Conservation (phyloP, 2,113 vertebrate genomes). For the Sander vitreus region DNA sequence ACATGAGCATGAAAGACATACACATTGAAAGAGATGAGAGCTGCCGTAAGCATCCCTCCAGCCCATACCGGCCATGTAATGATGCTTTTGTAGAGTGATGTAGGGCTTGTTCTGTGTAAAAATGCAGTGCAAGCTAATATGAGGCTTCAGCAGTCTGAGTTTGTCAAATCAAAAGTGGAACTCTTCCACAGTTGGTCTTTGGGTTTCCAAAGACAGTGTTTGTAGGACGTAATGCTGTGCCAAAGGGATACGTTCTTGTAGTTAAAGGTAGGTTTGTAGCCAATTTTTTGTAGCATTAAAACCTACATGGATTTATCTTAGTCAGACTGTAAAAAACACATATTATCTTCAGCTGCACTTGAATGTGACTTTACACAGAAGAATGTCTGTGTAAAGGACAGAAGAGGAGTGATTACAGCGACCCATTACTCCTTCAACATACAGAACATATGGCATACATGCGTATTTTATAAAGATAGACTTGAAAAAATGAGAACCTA, state of each 20-base stretch:
- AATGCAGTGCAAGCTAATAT: background rate
- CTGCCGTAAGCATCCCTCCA: background rate
- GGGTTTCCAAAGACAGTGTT: background rate
- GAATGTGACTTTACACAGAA: background rate
- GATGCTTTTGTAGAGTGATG: too few species aligned
- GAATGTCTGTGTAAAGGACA: background rate
- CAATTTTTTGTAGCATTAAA: too few species aligned
- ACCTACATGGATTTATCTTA: background rate
- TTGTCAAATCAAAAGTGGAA: background rate
- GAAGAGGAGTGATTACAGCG: background rate
- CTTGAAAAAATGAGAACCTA: background rate
- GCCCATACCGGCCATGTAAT: background rate
- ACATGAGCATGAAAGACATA: background rate
- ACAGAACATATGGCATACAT: background rate
- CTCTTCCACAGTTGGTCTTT: background rate
- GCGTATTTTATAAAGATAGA: background rate
- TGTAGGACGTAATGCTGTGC: background rate
- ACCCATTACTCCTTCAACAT: background rate
- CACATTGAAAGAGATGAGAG: background rate
- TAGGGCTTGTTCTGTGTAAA: background rate
- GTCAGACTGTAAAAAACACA: background rate
- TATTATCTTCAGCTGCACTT: background rate
- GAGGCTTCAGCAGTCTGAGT: background rate
- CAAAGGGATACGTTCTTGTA: background rate
- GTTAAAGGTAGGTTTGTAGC: background rate